Evolutionary conservation across 1,140 invertebrate genomes (phyloP).

Genomic region (Trinorchestia longiramus): DNA sequence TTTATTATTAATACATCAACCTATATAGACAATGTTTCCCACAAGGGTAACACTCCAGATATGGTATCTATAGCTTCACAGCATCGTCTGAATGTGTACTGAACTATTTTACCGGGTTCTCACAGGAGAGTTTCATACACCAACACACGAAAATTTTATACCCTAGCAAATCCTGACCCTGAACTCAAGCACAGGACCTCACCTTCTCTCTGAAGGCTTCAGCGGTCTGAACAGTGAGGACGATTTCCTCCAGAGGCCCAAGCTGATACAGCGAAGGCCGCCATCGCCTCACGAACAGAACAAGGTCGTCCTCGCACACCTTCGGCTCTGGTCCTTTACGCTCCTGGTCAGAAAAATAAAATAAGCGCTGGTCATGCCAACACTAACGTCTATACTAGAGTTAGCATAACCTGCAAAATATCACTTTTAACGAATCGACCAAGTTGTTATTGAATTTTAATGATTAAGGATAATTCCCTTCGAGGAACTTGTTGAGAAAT

Average conservation of each 20-base stretch:
- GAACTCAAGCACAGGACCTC: neutral
- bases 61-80: neutral
- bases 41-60: neutral
- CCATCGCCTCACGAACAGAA: constrained; percentile 78
- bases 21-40: neutral
- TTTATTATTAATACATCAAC: neutral
- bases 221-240: constrained; percentile 73
- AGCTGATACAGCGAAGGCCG: constrained; percentile 75
- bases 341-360: constrained; percentile 50
- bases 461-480: no score
- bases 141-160: neutral
- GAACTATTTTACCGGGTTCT: neutral
- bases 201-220: constrained; percentile 62
- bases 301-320: constrained; percentile 71
- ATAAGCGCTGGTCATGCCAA: neutral
- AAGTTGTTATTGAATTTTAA: neutral
- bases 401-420: neutral
- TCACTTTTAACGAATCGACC: neutral
- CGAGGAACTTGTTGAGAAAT: no score
- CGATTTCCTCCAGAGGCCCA: constrained; percentile 77
- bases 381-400: neutral
- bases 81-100: neutral
- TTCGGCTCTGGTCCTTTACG: constrained; percentile 69
- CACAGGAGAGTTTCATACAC: neutral
- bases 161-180: neutral